These are phyloP conservation scores for Acanthosoma haemorrhoidale DNA, from an alignment of 2,888 invertebrate genomes.

Conservation along the genomic window DNA sequence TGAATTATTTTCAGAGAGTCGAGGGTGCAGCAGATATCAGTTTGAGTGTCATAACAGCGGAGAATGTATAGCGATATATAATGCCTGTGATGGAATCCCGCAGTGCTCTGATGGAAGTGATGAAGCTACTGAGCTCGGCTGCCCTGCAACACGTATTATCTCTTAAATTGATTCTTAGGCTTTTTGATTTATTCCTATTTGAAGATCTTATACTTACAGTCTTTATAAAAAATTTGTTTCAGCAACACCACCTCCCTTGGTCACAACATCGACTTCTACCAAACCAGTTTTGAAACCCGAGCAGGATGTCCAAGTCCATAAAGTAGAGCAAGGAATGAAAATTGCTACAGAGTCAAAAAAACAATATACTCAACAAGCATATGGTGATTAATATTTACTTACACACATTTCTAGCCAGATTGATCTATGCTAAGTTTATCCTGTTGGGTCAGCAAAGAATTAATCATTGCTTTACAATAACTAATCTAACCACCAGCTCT, in stretches of 20 bases:
- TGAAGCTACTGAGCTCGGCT: slow-evolving; percentile 77
- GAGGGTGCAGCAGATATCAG: slow-evolving; percentile 74
- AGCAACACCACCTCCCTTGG: slow-evolving; percentile 14
- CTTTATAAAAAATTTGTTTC: neutral
- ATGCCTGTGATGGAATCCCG: slow-evolving; percentile 89
- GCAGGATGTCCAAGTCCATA: neutral
- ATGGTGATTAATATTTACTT: too few relatives aligned
- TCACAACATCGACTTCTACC: slow-evolving; percentile 15
- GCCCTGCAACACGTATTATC: slow-evolving; percentile 50
- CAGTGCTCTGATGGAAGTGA: slow-evolving; percentile 89
- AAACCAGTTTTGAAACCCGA: neutral
- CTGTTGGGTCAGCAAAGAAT: too few relatives aligned
- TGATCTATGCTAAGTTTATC: too few relatives aligned
- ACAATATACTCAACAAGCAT: slow-evolving; percentile 17
- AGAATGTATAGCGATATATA: slow-evolving; percentile 91
- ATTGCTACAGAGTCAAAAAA: neutral
- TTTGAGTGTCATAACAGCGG: slow-evolving; percentile 75
- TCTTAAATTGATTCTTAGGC: neutral
- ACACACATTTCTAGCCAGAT: too few relatives aligned
- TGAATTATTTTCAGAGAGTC: slow-evolving; percentile 34
- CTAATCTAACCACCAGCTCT: too few relatives aligned
- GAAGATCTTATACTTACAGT: neutral
- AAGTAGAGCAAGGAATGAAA: neutral
- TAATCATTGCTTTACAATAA: too few relatives aligned
- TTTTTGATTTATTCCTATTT: neutral